Evolutionary conservation across 2,888 invertebrate species (phyloP), one percentile per base, ranked within the genome.

Genomic region (Teleogryllus oceanicus): DNA sequence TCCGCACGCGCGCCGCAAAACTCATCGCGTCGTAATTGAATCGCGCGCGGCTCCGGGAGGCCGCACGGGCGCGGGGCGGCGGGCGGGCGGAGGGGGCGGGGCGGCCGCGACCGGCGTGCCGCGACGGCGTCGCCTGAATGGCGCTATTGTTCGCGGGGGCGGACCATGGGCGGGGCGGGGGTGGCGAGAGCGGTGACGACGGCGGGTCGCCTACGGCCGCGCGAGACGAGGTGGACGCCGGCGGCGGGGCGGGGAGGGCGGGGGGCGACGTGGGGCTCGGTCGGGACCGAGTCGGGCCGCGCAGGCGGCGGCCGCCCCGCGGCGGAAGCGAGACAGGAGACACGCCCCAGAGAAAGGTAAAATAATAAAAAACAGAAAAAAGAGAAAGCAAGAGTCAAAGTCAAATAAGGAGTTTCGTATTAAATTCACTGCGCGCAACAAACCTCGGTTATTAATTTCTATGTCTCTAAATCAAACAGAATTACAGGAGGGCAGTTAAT

Each of bases 391-490:
- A 81, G 81, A 82, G 82, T 81, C 78, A 81, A 82, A 82, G 81
- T 82, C 82, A 82, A 82, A 82, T 82, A 82, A 82, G 82, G 78
- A 81, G 82, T 81, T 80, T 80, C 76, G 81, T 81, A 81, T 80
- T 81, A 82, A 80, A 82, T 82, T 81, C 80, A 75, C 77, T 62
- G 62, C 76, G 80, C 78, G 81, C 79, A 79, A 80, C 81, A 81
- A 80, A 80, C 81, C 81, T 79, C 80, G 80, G 81, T 82, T 82
- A 82, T 82, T 82, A 82, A 82, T 82, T 82, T 82, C 82, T 81
- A 81, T 82, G 82, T 81, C 81, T 81, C 80, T 82, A 82, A 82
- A 82, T 82, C 82, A 82, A 82, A 82, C 82, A 82, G 81, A 81
- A 82, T 82, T 82, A 82, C 82, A 77, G 80, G 81, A 78, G 82